Evolutionary conservation across 1,140 invertebrate genomes (phyloP).

Genomic region (Apolygus lucorum): DNA sequence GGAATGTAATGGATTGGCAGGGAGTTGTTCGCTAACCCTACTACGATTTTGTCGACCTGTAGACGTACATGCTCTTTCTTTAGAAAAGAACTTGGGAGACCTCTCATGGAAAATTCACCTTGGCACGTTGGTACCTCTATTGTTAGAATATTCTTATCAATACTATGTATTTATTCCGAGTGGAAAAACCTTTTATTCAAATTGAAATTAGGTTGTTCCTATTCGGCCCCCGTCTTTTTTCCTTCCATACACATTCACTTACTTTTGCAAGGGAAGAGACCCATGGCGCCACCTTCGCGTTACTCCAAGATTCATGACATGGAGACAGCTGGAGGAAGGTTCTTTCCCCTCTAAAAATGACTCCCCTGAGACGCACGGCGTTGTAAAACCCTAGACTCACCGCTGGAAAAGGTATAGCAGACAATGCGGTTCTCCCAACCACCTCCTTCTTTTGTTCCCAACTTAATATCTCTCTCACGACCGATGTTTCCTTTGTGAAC

Average conservation of each 20-base stretch:
- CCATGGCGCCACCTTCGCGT: background rate
- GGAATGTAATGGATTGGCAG: too few species aligned
- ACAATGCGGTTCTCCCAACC: background rate
- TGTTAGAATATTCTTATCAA: too few species aligned
- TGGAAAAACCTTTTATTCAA: background rate
- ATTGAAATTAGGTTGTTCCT: background rate
- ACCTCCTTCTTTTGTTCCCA: background rate
- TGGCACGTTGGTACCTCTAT: too few species aligned
- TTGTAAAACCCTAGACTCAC: background rate
- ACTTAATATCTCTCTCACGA: constrained; percentile 1
- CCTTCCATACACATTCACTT: background rate
- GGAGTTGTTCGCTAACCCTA: too few species aligned
- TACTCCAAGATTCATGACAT: background rate
- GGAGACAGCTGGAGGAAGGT: background rate
- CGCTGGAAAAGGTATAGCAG: constrained; percentile 1
- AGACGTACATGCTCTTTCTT: too few species aligned
- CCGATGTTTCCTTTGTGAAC: constrained; percentile 7
- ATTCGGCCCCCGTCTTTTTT: background rate
- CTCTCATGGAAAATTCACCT: too few species aligned
- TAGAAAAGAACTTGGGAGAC: too few species aligned
- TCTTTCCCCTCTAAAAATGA: constrained; percentile 2
- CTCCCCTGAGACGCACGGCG: background rate
- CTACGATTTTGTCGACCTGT: too few species aligned
- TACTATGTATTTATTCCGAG: too few species aligned
- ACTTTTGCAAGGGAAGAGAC: background rate